phyloP scores from a whole-genome alignment of 2,113 vertebrate genomes.

The Sapajus apella region DNA sequence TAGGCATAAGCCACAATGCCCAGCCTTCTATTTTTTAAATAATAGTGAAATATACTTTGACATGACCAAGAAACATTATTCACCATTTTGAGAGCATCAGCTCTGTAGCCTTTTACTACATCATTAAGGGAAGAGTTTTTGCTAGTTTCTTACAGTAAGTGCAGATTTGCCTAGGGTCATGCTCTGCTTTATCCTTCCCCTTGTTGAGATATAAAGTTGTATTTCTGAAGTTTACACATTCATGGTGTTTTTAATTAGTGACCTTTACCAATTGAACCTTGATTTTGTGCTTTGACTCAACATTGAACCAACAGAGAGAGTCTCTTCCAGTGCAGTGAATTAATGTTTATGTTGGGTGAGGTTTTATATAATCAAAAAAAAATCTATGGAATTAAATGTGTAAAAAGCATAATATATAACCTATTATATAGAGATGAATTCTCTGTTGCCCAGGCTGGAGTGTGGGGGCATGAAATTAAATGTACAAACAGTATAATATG shows the following conservation, averaged over 20 bases:
- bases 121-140: not conserved
- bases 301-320: not conserved
- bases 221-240: not conserved
- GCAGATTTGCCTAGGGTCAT: not conserved
- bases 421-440: not conserved
- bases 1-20: no score
- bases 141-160: not conserved
- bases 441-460: no score
- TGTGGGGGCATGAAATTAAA: not conserved
- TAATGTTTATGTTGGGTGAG: not conserved
- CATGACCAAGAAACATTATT: not conserved
- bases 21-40: no score
- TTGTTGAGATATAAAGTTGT: conserved; percentile 13
- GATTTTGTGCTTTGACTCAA: conserved; percentile 39
- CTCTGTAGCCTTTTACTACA: not conserved
- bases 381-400: conserved; percentile 1
- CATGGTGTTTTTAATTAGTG: not conserved
- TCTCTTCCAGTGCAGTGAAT: not conserved
- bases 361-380: not conserved
- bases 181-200: not conserved
- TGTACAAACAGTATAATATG: not conserved
- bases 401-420: not conserved
- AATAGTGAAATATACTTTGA: not conserved
- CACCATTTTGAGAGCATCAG: not conserved
- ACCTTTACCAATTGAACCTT: conserved; percentile 5